Percentiles rank a stretch among this genome's conserved stretches.
These are phyloP conservation scores for Python bivittatus DNA, from an alignment of 2,113 vertebrate species.

Conservation along the genomic window DNA sequence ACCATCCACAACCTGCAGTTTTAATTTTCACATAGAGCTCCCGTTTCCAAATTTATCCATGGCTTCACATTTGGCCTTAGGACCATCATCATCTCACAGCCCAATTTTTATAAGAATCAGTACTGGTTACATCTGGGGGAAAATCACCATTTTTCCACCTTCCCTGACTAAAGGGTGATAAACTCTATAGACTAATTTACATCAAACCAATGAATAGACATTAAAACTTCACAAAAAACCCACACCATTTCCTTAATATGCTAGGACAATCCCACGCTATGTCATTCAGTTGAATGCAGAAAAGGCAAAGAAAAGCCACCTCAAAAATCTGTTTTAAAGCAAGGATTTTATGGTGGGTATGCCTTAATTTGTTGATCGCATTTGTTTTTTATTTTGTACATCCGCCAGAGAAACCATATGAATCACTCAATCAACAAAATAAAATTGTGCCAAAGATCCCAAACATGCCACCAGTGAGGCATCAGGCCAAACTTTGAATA, in stretches of 20 bases:
- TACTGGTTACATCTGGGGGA: not conserved
- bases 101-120: not conserved
- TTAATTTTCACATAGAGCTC: not conserved
- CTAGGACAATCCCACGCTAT: not conserved
- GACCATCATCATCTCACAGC: not conserved
- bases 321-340: not conserved
- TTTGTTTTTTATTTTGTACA: not conserved
- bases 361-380: not conserved
- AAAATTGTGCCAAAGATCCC: not conserved
- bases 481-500: too few species aligned
- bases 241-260: not conserved
- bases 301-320: not conserved
- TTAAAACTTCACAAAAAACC: not conserved
- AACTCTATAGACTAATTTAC: not conserved
- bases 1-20: not conserved
- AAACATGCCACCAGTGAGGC: not conserved
- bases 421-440: not conserved
- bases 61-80: not conserved
- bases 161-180: not conserved
- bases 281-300: not conserved
- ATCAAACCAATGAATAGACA: not conserved
- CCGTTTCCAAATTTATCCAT: not conserved
- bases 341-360: not conserved
- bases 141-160: not conserved
- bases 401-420: not conserved